Evolutionary conservation across 1,140 invertebrate genomes (phyloP), one percentile per base, ranked within the genome.

Genomic region (Drosophila busckii): DNA sequence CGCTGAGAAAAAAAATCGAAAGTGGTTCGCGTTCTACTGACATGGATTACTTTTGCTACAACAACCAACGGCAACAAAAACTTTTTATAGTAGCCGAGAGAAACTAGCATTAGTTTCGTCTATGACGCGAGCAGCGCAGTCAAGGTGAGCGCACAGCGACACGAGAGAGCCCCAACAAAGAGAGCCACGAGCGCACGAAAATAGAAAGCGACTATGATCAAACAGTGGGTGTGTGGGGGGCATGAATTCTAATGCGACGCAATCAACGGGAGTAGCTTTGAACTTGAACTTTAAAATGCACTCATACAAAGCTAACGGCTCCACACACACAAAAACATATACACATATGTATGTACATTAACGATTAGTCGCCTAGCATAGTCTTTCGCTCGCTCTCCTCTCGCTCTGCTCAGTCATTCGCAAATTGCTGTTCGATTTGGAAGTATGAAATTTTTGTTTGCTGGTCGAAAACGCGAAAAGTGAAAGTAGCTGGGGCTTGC

Each of bases 271-370:
- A 44, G 23, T 35, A 34, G 22, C 75, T 80, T 84, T 84, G 80
- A 84, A 84, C 80, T 84, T 84, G 80, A 84, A 84, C 80, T 84
- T 84, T 73, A 63, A 61, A 70, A 70, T 63, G 64, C 75, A 71
- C 49, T 55, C 58, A 66, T 48, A 53, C 64, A 37, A 26, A 49
- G 22, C 13, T 41, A 59, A 25, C 50, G 26, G 22, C 58, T 54
- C 40, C 26, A 54, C 54, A 61, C 32, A 22, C 13, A 67, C 9
- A 16, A n/a, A 25, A n/a, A 29, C 10, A 29, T 12, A 56, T 9
- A 12, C 9, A 40, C 32, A 19, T 49, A 35, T 16, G 7, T 50
- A 19, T 49, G 15, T 32, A n/a, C 25, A 26, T 28, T 52, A 49
- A 3, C 28, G 45, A 6, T 22, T 26, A 32, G 45, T 54, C 60